phyloP scores from a whole-genome alignment of 2,888 invertebrate species.

The Drosophila paramelanica region DNA sequence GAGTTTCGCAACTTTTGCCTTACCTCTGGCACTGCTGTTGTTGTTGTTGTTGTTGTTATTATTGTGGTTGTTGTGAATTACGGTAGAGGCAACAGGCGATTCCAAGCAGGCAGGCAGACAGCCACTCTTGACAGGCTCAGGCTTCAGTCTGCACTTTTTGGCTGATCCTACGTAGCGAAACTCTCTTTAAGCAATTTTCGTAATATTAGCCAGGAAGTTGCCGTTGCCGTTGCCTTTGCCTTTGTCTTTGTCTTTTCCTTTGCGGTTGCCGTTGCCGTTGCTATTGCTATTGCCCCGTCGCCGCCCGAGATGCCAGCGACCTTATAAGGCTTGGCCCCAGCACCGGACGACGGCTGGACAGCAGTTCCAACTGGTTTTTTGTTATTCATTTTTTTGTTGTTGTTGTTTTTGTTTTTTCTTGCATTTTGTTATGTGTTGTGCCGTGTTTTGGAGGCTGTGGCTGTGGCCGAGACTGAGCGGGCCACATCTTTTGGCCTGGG shows the following conservation, averaged over 20 bases:
- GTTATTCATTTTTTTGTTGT: slow-evolving; percentile 23
- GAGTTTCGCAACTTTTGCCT: slow-evolving; percentile 69
- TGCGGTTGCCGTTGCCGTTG: slow-evolving; percentile 9
- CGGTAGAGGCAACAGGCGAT: slow-evolving; percentile 74
- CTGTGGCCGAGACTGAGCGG: no score
- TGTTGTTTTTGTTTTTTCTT: not conserved
- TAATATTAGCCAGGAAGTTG: slow-evolving; percentile 79
- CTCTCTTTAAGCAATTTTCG: slow-evolving; percentile 76
- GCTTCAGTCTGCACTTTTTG: slow-evolving; percentile 51
- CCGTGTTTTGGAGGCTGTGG: slow-evolving; percentile 27
- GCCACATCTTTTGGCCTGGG: slow-evolving; percentile 48
- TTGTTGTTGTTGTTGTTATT: slow-evolving; percentile 39
- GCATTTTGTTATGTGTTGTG: slow-evolving; percentile 9
- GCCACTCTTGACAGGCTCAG: slow-evolving; percentile 49
- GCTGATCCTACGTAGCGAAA: slow-evolving; percentile 62
- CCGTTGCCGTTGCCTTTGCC: slow-evolving; percentile 38
- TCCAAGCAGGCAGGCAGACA: slow-evolving; percentile 32
- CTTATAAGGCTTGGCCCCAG: slow-evolving; percentile 66
- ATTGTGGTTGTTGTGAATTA: slow-evolving; percentile 70
- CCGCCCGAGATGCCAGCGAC: slow-evolving; percentile 69
- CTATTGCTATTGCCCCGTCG: slow-evolving; percentile 14
- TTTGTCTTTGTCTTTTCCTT: slow-evolving; percentile 9
- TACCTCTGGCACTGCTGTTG: slow-evolving; percentile 45
- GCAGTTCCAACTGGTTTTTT: slow-evolving; percentile 54
- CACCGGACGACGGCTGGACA: slow-evolving; percentile 42